Evolutionary conservation across 2,888 invertebrate genomes (phyloP).

Genomic region (Lepetodrilus schrolli): DNA sequence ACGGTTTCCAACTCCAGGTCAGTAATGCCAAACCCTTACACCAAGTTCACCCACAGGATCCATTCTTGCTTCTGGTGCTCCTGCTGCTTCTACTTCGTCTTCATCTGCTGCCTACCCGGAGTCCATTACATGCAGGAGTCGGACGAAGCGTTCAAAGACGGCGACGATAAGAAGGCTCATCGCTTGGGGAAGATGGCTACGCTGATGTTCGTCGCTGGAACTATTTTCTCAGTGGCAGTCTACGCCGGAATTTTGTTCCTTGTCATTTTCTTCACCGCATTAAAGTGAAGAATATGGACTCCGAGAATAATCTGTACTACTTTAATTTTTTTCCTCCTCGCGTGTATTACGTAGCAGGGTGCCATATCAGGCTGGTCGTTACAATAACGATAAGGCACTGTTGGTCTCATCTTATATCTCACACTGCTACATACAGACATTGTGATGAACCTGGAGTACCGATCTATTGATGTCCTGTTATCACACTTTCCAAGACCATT

Average conservation of each 20-base stretch:
- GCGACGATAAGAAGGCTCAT: slow-evolving; percentile 31
- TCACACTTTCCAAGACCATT: too few relatives aligned
- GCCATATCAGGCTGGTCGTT: too few relatives aligned
- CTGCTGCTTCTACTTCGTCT: slow-evolving; percentile 37
- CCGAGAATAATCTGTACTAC: too few relatives aligned
- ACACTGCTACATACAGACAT: too few relatives aligned
- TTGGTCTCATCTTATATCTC: too few relatives aligned
- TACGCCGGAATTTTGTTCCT: slow-evolving; percentile 36
- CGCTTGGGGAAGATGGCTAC: slow-evolving; percentile 29
- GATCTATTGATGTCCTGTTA: too few relatives aligned
- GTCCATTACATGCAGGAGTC: slow-evolving; percentile 40
- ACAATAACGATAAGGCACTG: too few relatives aligned
- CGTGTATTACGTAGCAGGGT: too few relatives aligned
- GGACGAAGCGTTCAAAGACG: slow-evolving; percentile 30
- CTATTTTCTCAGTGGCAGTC: slow-evolving; percentile 27
- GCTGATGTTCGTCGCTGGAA: slow-evolving; percentile 33
- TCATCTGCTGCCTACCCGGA: slow-evolving; percentile 43
- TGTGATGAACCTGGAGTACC: too few relatives aligned
- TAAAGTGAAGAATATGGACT: too few relatives aligned
- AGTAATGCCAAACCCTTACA: slow-evolving; percentile 39
- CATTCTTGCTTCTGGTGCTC: slow-evolving; percentile 35
- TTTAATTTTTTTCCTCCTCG: too few relatives aligned
- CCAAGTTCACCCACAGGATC: slow-evolving; percentile 36
- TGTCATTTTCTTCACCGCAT: slow-evolving; percentile 36
- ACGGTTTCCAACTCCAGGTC: slow-evolving; percentile 30